Conservation (phyloP, 2,113 vertebrate genomes). For the Pelecanoides urinatrix region DNA sequence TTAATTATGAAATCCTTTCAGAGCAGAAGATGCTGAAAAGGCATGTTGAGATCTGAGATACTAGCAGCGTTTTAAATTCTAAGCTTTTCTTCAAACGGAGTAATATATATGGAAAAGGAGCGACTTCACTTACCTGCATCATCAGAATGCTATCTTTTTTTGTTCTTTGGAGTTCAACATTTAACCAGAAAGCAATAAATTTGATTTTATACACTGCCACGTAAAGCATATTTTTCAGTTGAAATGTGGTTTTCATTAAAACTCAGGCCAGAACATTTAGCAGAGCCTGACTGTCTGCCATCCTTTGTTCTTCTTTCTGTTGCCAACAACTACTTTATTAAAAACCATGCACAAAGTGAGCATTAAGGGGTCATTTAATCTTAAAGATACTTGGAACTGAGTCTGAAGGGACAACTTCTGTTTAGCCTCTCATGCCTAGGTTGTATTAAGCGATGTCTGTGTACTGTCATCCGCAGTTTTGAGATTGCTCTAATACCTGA, state of each 20-base stretch:
- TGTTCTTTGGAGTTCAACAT: background rate
- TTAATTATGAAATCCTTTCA: constrained; percentile 55
- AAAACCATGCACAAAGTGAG: background rate
- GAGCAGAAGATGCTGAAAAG: background rate
- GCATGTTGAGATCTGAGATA: background rate
- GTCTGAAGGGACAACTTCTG: background rate
- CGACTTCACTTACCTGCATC: background rate
- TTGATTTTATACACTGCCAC: constrained; percentile 75
- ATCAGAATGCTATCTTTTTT: background rate
- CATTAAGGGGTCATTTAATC: constrained; percentile 15
- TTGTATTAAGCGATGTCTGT: background rate
- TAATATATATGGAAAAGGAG: background rate
- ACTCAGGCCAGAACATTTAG: constrained; percentile 78
- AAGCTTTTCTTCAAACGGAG: background rate
- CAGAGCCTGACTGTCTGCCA: constrained; percentile 78
- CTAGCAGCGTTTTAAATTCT: background rate
- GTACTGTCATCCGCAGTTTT: background rate
- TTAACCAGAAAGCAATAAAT: constrained; percentile 56
- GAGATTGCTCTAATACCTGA: background rate
- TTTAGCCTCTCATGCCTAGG: background rate
- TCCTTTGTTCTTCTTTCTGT: constrained; percentile 65
- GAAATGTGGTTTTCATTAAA: constrained; percentile 89
- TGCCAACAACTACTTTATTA: constrained; percentile 66
- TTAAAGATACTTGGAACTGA: constrained; percentile 5
- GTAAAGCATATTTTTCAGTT: constrained; percentile 78